Evolutionary conservation across 2,888 invertebrate genomes (phyloP), one percentile per base, ranked within the genome.

Genomic region (Acronicta psi): DNA sequence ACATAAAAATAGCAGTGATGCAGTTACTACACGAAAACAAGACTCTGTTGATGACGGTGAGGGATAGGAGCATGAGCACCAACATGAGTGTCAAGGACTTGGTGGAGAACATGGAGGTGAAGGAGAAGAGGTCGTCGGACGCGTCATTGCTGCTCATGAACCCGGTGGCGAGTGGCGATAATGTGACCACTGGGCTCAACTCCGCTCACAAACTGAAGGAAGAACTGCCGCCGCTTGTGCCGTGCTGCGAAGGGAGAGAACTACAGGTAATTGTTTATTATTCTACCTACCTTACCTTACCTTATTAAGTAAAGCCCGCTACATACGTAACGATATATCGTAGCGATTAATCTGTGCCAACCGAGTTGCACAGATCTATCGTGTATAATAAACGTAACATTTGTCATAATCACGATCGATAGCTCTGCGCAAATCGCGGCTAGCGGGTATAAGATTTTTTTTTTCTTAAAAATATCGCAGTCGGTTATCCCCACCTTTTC

Each of bases 121-220:
- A 92, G 58, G 92, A 91, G 69, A 91, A 88, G 62, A 78, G 77
- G 59, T 91, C 91, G 3, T 93, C 93, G 0, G 81, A 87, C 50
- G 84, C 82, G 1, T 91, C 92, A 1, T 67, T 92, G 45, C 72
- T 86, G 58, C 61, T 85, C 43, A 92, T 93, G 92, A 92, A 93
- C 53, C 92, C 92, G 0, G 94, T 94, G 34, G 93, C 93, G 0
- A 94, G 94, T 55, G 94, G 94, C 3, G 93, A 94, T 74, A 93
- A 93, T 47, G 85, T 94, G 60, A 73, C 90, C 10, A 87, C 84
- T 1, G 87, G 84, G 2, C 74, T 90, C n/a, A 88, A 83, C 63
- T 89, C 89, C 2, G 73, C 85, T 2, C 93, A 90, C 54, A 90
- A 87, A 51, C 73, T 91, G 36, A 92, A 90, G 60, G 92, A 92